Percentiles rank a stretch among this genome's conserved stretches.
Conservation (phyloP, 2,888 invertebrate genomes). For the Clostera curtula region DNA sequence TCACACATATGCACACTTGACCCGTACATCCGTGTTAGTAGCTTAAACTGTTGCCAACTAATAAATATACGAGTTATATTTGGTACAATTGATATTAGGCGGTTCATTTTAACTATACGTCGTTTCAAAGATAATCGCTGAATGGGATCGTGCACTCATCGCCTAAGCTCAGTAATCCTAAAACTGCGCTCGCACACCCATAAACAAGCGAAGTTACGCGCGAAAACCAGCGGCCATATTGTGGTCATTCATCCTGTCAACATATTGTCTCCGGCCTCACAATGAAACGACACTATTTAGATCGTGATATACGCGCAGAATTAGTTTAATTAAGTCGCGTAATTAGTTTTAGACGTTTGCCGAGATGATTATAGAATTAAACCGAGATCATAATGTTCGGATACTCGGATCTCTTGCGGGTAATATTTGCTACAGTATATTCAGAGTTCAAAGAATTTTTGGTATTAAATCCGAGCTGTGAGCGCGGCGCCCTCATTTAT, state of each 20-base stretch:
- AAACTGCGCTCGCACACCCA: constrained; percentile 61
- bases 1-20: constrained; percentile 27
- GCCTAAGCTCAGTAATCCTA: constrained; percentile 65
- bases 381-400: constrained; percentile 31
- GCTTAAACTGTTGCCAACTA: constrained; percentile 61
- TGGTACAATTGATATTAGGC: constrained; percentile 72
- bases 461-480: constrained; percentile 30
- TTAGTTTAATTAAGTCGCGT: constrained; percentile 66
- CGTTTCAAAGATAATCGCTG: constrained; percentile 58
- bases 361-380: constrained; percentile 41
- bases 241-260: constrained; percentile 70
- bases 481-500: constrained; percentile 26
- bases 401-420: constrained; percentile 30
- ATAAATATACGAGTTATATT: constrained; percentile 69
- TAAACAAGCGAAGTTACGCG: constrained; percentile 67
- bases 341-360: constrained; percentile 55
- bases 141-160: constrained; percentile 64
- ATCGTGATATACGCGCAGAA: constrained; percentile 59
- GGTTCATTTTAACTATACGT: constrained; percentile 53
- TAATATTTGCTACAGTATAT: constrained; percentile 35
- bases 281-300: constrained; percentile 64
- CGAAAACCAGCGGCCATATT: constrained; percentile 62
- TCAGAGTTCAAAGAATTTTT: constrained; percentile 41
- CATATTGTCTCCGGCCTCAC: constrained; percentile 66
- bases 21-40: constrained; percentile 24